These are phyloP conservation scores for Eucriotettix oculatus DNA, from an alignment of 2,888 invertebrate species.

Conservation along the genomic window DNA sequence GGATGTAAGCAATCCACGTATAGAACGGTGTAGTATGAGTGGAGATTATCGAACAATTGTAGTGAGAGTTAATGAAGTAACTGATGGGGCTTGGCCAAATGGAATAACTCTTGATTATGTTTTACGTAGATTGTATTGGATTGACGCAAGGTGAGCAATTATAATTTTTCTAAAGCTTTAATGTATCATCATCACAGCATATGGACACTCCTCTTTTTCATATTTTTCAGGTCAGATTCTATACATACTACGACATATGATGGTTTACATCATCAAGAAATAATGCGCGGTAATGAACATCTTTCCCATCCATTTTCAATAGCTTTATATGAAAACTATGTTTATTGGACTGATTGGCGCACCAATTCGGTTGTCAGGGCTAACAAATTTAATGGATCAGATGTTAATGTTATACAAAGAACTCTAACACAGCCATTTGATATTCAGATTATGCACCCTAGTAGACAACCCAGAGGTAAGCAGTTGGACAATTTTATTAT, in stretches of 20 bases:
- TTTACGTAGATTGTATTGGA: slow-evolving; percentile 61
- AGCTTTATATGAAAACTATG: slow-evolving; percentile 65
- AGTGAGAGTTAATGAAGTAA: slow-evolving; percentile 36
- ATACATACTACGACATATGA: slow-evolving; percentile 72
- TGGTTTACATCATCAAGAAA: slow-evolving; percentile 50
- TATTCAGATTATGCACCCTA: slow-evolving; percentile 65
- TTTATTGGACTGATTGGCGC: slow-evolving; percentile 93
- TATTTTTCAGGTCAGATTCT: slow-evolving; percentile 49
- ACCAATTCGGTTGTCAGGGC: slow-evolving; percentile 72
- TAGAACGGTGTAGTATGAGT: slow-evolving; percentile 67
- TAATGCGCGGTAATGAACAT: slow-evolving; percentile 55
- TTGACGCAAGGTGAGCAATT: slow-evolving; percentile 46
- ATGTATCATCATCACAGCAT: background rate
- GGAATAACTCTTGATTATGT: slow-evolving; percentile 66
- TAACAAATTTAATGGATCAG: slow-evolving; percentile 70
- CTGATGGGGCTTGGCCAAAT: slow-evolving; percentile 67
- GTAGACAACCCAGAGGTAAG: slow-evolving; percentile 46
- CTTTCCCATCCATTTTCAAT: slow-evolving; percentile 81
- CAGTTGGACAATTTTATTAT: background rate
- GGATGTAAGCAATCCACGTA: slow-evolving; percentile 59
- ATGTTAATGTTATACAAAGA: slow-evolving; percentile 61
- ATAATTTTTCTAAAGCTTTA: background rate
- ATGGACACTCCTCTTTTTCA: no score
- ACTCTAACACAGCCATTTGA: slow-evolving; percentile 83
- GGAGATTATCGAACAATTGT: slow-evolving; percentile 46